Conservation (phyloP, 2,113 vertebrate genomes). For the Muntiacus muntjak region DNA sequence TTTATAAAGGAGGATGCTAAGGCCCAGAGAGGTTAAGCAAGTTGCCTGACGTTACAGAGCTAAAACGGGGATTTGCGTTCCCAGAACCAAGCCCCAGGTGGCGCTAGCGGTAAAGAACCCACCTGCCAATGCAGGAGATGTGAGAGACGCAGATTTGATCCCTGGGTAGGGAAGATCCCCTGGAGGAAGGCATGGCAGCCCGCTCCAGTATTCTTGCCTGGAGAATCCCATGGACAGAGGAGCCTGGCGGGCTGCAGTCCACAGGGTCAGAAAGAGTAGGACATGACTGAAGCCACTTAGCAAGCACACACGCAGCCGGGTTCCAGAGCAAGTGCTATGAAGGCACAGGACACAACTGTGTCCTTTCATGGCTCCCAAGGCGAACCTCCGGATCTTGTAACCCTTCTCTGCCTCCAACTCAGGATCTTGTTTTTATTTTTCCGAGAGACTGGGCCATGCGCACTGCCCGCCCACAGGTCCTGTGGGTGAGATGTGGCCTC, state of each 20-base stretch:
- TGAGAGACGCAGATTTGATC: neutral
- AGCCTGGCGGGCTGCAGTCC: neutral
- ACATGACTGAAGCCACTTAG: neutral
- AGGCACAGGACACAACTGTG: neutral
- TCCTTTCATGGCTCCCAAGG: neutral
- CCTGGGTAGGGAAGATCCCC: neutral
- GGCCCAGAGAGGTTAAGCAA: conserved; percentile 23
- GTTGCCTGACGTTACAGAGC: neutral
- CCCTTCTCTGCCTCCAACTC: neutral
- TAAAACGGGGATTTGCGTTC: neutral
- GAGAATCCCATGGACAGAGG: neutral
- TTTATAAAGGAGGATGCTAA: neutral
- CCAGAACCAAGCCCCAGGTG: neutral
- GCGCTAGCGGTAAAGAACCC: neutral
- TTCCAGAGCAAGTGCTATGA: neutral
- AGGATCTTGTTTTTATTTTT: neutral
- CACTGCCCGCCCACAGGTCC: neutral
- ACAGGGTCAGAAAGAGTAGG: neutral
- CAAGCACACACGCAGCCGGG: neutral
- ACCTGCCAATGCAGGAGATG: neutral
- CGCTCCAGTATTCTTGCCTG: neutral
- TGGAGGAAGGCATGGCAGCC: neutral
- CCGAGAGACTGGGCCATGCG: neutral
- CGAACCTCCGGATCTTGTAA: neutral
- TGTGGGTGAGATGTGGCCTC: neutral